A percentile compares a stretch with the other conserved stretches of the same genome.
phyloP scores from a whole-genome alignment of 2,888 invertebrate species.

The Dascillus cervinus region DNA sequence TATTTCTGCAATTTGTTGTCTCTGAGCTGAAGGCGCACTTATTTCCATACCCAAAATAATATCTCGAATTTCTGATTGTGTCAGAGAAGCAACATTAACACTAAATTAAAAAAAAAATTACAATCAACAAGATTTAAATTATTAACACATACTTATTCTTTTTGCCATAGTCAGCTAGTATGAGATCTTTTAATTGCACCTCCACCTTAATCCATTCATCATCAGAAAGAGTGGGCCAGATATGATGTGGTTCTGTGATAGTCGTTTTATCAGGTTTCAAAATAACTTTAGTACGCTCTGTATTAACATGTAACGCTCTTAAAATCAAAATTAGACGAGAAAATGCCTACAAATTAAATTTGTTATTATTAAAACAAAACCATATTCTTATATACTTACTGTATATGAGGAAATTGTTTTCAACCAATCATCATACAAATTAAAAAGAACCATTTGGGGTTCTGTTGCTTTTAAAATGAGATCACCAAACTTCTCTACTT shows the following conservation, averaged over 20 bases:
- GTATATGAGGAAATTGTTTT: conserved; percentile 99
- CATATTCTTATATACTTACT: conserved; percentile 39
- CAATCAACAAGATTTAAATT: background rate
- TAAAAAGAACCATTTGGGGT: conserved; percentile 99
- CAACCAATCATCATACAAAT: conserved; percentile 98
- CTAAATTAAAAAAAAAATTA: conserved; percentile 36
- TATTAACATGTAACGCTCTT: conserved; percentile 96
- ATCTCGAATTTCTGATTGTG: conserved; percentile 98
- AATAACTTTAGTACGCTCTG: conserved; percentile 96
- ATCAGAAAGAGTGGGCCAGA: conserved; percentile 96
- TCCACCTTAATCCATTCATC: conserved; percentile 99
- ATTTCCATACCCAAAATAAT: conserved; percentile 99
- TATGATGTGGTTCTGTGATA: conserved; percentile 97
- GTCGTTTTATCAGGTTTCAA: conserved; percentile 99
- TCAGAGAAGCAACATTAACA: conserved; percentile 97
- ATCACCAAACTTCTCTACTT: conserved; percentile 99
- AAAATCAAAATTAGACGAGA: conserved; percentile 94
- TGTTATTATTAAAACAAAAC: conserved; percentile 3
- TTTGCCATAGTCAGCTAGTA: conserved; percentile 98
- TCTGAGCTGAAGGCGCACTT: conserved; percentile 95
- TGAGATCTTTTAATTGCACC: conserved; percentile 95
- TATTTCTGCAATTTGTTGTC: conserved; percentile 99
- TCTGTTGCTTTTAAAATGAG: conserved; percentile 98
- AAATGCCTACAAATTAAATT: conserved; percentile 60
- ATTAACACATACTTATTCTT: conserved; percentile 79